Evolutionary conservation across 2,797 vertebrate genomes (phyloP), one percentile per base, ranked within the genome.

Genomic region (Erpetoichthys calabaricus): DNA sequence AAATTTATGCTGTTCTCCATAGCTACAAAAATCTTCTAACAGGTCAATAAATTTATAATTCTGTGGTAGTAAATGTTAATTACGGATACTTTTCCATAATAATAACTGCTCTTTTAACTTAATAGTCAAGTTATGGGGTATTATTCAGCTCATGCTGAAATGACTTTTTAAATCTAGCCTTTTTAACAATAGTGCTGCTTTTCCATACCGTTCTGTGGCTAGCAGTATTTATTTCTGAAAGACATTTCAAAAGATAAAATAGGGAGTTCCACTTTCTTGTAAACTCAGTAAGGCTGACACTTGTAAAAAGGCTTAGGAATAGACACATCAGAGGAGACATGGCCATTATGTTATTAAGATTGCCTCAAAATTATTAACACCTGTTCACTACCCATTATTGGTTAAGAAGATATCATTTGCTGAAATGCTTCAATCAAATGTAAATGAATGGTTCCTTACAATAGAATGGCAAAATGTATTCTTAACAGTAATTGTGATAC

Each of bases 341-440:
- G 8, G 50, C 5, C 50, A 51, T 6, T 25, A 51, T 51, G 50
- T 9, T 51, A 9, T 9, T n/a, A 51, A 51, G 50, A 51, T 9
- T 5, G 9, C 41, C 50, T 51, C 50, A 9, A 51, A 51, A 51
- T 51, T 51, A 51, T 51, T 51, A 51, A 51, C 50, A 51, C 50
- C 50, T 51, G 50, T 9, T 51, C 8, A 25, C 5, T 51, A 51
- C 50, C 8, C 50, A 51, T 51, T 51, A 9, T 25, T 6, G 50
- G 41, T 5, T n/a, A 51, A 25, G 50, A 25, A 51, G n/a, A 51
- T 51, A n/a, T 51, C 50, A 51, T 51, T 51, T 51, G 8, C 50
- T 6, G 47, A 51, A 51, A 51, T 51, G 50, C 50, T 51, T 51
- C 50, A 51, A 51, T 51, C 50, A 51, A 51, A 51, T 51, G 50